Percentiles rank a stretch among this genome's conserved stretches.
Evolutionary conservation across 2,888 invertebrate genomes (phyloP).

Genomic region (Tanytarsus gracilentus): DNA sequence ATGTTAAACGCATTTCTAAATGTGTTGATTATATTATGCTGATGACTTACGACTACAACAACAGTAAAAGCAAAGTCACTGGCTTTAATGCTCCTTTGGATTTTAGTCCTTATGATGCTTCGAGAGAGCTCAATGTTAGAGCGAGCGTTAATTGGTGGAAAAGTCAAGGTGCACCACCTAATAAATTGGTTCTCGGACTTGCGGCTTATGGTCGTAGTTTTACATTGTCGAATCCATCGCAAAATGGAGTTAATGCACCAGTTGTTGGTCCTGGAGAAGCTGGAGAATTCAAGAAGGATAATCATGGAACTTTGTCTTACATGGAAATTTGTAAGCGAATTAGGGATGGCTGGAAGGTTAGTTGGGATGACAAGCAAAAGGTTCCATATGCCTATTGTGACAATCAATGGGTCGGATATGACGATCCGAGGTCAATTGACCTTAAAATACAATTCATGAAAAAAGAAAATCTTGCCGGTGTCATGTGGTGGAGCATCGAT

Average conservation of each 20-base stretch:
- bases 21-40: constrained; percentile 48
- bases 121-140: constrained; percentile 38
- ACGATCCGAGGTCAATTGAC: constrained; percentile 37
- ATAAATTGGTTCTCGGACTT: constrained; percentile 42
- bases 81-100: constrained; percentile 48
- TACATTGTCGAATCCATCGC: constrained; percentile 38
- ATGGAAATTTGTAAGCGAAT: constrained; percentile 46
- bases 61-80: constrained; percentile 44
- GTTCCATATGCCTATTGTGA: constrained; percentile 40
- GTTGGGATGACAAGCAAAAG: constrained; percentile 36
- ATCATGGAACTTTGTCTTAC: constrained; percentile 48
- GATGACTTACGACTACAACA: constrained; percentile 52
- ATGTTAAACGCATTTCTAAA: constrained; percentile 43
- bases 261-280: constrained; percentile 41
- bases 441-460: constrained; percentile 37
- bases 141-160: constrained; percentile 41
- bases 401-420: constrained; percentile 44
- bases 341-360: constrained; percentile 36
- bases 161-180: constrained; percentile 37
- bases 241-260: constrained; percentile 44
- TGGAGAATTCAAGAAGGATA: constrained; percentile 46
- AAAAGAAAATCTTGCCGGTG: constrained; percentile 45
- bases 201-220: constrained; percentile 42
- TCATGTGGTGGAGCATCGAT: constrained; percentile 54
- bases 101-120: constrained; percentile 33